Base-by-base conservation (phyloP, 2,113 vertebrate genomes). In the Salvelinus namaycush region DNA sequence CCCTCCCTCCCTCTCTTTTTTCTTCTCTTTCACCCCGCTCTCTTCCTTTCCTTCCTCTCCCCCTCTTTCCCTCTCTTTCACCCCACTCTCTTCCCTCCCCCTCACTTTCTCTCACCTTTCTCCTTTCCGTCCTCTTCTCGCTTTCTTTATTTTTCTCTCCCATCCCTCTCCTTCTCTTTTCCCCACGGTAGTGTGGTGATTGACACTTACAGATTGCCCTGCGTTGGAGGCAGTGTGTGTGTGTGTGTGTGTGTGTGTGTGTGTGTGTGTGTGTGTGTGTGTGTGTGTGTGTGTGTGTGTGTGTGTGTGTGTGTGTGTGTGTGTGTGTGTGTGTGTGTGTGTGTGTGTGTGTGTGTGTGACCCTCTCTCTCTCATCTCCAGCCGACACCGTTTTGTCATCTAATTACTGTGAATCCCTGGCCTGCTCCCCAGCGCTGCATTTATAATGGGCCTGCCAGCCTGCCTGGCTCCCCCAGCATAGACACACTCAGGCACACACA, bases 191-290 rank as follows among this genome's bases (percentile, higher is more conserved):
- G 92, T 87, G 88, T 84, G 82, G 93, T 98, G 97, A 98, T 98
- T 98, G 97, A 97, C 97, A 97, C 95, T 98, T 97, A 98, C 97
- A 98, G 98, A 99, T 99, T 98, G 97, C 96, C 96, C 96, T 92
- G 95, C 95, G 94, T 94, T 95, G 93, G 95, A 95, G 95, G 96
- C 95, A 4, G 51, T 54, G 51, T 54, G 14, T 54, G 4, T 54
- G 51, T 18, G 49, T 51, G 49, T 54, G 49, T 54, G 13, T 54
- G 49, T 51, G 49, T 51, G 48, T 49, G 48, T 49, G 48, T 49
- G 48, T 49, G 48, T 49, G 48, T 49, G 11, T 49, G 44, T 48
- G 44, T 48, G 44, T 48, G 44, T 48, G 44, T 48, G 44, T 49
- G 48, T 49, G 48, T 49, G 48, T 49, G 48, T 49, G 48, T 49